Evolutionary conservation across 2,888 invertebrate species (phyloP), one percentile per base, ranked within the genome.

Genomic region (Lamproptera curius): DNA sequence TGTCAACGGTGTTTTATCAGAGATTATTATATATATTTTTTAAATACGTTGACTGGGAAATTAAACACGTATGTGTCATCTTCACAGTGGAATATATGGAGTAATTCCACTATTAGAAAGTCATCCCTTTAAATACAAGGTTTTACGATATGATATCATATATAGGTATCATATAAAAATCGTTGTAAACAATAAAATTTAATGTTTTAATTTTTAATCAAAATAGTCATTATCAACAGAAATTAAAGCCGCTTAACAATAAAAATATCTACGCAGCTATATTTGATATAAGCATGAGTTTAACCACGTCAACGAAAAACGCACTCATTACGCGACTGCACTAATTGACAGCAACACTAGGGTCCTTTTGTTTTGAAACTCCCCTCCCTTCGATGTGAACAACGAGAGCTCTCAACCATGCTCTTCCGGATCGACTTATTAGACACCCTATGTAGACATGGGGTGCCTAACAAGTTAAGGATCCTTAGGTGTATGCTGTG

Each of bases 261-360:
- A 23, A 6, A 6, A 4, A 23, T 23, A 8, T 23, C 4, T 8
- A 8, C 23, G 8, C 8, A 4, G 4, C 23, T 23, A 6, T 23
- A 23, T 6, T 23, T 8, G 8, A 23, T 23, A 23, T 23, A 8
- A 23, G 4, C 23, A 23, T 23, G 8, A 6, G 8, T 23, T 23
- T 23, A 23, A 23, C 16, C 23, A 13, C 33, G 37, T 37, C 26
- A 42, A 37, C 16, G 33, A 17, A 42, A 26, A 47, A 17, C 36
- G 13, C 41, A 31, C 0, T 38, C 16, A 16, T 16, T 10, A n/a
- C 28, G 33, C 23, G 14, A 1, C 16, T 38, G 16, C 26, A 42
- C 38, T 48, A 38, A 48, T 48, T 42, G 42, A 37, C 42, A 37
- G 23, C 47, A 38, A 17, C 26, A 20, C 42, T 42, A 13, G 11